phyloP scores from a whole-genome alignment of 2,888 invertebrate genomes.

The Platynereis dumerilii region DNA sequence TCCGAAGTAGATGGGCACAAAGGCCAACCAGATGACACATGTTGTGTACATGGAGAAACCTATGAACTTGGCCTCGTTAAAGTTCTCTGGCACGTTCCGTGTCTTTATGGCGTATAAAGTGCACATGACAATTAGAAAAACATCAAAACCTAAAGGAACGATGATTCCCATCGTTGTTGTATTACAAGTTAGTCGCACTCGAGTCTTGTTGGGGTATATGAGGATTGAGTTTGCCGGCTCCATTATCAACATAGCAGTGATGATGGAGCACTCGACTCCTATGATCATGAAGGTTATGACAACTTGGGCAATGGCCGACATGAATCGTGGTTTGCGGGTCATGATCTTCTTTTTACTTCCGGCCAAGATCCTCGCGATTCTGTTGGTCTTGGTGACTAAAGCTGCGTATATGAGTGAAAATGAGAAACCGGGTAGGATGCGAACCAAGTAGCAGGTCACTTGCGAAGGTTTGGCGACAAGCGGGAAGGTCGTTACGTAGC shows the following conservation, averaged over 20 bases:
- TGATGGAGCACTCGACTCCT: slow-evolving; percentile 82
- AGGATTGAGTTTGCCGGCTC: slow-evolving; percentile 71
- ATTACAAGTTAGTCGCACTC: slow-evolving; percentile 72
- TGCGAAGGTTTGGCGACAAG: slow-evolving; percentile 79
- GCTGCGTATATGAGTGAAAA: slow-evolving; percentile 98
- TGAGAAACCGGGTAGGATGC: slow-evolving; percentile 91
- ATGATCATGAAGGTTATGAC: slow-evolving; percentile 85
- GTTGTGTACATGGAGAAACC: slow-evolving; percentile 99
- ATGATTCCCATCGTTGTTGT: slow-evolving; percentile 69
- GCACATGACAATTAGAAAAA: slow-evolving; percentile 77
- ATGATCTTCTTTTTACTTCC: slow-evolving; percentile 95
- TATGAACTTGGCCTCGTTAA: slow-evolving; percentile 78
- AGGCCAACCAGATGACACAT: slow-evolving; percentile 97
- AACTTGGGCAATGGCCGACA: slow-evolving; percentile 68
- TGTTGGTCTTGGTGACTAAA: slow-evolving; percentile 94
- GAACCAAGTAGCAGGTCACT: slow-evolving; percentile 86
- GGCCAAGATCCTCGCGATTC: slow-evolving; percentile 94
- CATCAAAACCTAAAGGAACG: slow-evolving; percentile 82
- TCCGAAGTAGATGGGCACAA: slow-evolving; percentile 95
- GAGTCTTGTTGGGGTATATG: slow-evolving; percentile 57
- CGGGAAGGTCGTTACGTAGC: slow-evolving; percentile 77
- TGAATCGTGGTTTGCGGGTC: slow-evolving; percentile 86
- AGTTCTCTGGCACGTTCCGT: slow-evolving; percentile 96
- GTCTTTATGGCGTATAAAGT: slow-evolving; percentile 83
- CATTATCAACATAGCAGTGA: slow-evolving; percentile 69